Conservation (phyloP, 2,888 invertebrate species). For the Imbricaverruca yamaguchii region DNA sequence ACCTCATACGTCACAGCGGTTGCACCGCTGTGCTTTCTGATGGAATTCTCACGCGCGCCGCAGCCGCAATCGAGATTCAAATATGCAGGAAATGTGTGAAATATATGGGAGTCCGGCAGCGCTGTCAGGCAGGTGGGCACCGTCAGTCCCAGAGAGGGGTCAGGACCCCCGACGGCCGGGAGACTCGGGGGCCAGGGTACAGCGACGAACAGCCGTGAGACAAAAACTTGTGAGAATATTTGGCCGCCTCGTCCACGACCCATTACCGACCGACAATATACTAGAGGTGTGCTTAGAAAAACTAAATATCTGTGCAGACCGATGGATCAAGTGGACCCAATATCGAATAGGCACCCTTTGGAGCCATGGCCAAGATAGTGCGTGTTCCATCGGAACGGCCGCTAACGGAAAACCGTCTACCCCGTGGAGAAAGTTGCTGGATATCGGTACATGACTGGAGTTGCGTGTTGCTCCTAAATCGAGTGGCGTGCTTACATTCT, state of each 20-base stretch:
- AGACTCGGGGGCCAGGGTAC: not conserved
- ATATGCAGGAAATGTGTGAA: constrained; percentile 19
- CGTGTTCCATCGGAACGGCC: not conserved
- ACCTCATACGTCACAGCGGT: not conserved
- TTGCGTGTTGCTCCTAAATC: too few relatives aligned
- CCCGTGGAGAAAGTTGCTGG: too few relatives aligned
- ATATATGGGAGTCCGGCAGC: not conserved
- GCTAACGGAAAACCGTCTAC: too few relatives aligned
- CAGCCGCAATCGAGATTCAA: not conserved
- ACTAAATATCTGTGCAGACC: not conserved
- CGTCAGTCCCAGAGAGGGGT: not conserved
- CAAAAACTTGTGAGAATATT: constrained; percentile 4
- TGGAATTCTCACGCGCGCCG: not conserved
- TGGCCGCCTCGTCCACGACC: not conserved
- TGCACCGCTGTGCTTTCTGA: not conserved
- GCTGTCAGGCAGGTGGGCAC: not conserved
- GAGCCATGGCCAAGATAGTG: not conserved
- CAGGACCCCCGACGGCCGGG: not conserved
- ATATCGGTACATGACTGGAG: too few relatives aligned
- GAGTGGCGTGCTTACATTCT: too few relatives aligned
- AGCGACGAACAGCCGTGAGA: too few relatives aligned
- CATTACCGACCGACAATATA: not conserved
- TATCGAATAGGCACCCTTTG: not conserved
- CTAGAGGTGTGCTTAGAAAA: not conserved
- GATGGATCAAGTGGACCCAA: not conserved